A percentile compares a stretch with the other conserved stretches of the same genome.
phyloP scores from a whole-genome alignment of 2,113 vertebrate species.

The Myotis davidii region DNA sequence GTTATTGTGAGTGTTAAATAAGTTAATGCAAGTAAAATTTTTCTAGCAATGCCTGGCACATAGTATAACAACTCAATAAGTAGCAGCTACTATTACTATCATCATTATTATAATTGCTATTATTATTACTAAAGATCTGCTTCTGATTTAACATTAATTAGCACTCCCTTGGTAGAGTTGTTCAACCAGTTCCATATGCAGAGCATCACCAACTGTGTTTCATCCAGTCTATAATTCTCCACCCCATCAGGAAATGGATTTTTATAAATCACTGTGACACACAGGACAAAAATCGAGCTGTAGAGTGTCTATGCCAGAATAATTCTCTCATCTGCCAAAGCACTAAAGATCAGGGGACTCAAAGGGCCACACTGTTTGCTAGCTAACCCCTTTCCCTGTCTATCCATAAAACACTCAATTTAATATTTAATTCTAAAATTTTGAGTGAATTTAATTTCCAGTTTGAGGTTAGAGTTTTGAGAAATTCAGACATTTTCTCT shows the following conservation, averaged over 20 bases:
- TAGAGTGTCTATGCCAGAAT: not conserved
- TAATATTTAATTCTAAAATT: slow-evolving; percentile 66
- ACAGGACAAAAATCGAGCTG: slow-evolving; percentile 10
- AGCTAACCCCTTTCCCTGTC: not conserved
- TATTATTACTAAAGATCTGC: not conserved
- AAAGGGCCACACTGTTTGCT: not conserved
- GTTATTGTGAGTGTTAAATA: slow-evolving; percentile 28
- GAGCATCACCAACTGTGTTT: slow-evolving; percentile 13
- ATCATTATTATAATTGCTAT: not conserved
- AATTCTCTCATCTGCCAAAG: not conserved
- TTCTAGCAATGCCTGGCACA: not conserved
- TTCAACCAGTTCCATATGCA: slow-evolving; percentile 31
- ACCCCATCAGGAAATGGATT: slow-evolving; percentile 35
- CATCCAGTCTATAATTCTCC: slow-evolving; percentile 11
- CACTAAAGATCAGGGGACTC: not conserved
- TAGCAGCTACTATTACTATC: not conserved
- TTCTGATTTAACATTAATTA: slow-evolving; percentile 49
- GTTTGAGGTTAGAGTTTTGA: slow-evolving; percentile 61
- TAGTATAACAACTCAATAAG: slow-evolving; percentile 31
- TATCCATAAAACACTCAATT: slow-evolving; percentile 37
- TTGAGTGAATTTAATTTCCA: slow-evolving; percentile 61
- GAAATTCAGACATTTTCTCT: slow-evolving; percentile 55
- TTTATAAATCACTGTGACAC: slow-evolving; percentile 32
- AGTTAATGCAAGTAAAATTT: not conserved
- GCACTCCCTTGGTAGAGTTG: not conserved